Conservation (phyloP, 2,888 invertebrate species). For the Acrobasis consociella region DNA sequence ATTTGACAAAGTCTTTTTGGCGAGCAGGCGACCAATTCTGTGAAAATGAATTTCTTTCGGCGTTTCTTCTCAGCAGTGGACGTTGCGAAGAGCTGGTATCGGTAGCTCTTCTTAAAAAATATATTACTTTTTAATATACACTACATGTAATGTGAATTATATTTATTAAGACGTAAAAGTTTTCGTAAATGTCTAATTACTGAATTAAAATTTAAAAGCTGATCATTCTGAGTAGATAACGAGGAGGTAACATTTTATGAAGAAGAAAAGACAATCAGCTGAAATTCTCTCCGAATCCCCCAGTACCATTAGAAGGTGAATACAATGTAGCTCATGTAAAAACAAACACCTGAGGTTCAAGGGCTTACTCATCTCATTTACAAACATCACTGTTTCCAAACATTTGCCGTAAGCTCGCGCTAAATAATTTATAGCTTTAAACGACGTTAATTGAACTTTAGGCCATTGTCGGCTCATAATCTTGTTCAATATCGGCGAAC, state of each 20-base stretch:
- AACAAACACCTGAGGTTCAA: not conserved
- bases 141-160: too few species aligned
- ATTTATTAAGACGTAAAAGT: too few species aligned
- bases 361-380: constrained; percentile 9
- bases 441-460: not conserved
- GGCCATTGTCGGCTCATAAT: not conserved
- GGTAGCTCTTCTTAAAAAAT: too few species aligned
- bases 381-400: not conserved
- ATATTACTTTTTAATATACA: too few species aligned
- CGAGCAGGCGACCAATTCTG: too few species aligned
- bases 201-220: too few species aligned
- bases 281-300: not conserved
- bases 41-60: too few species aligned
- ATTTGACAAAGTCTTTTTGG: too few species aligned
- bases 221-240: too few species aligned
- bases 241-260: not conserved
- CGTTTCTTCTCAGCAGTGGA: too few species aligned
- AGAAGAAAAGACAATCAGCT: not conserved
- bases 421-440: constrained; percentile 9
- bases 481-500: not conserved
- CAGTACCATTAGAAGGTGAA: not conserved
- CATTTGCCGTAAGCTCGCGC: not conserved
- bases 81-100: too few species aligned
- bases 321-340: not conserved
- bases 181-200: too few species aligned